These are phyloP conservation scores for Holacanthella duospinosa DNA, from an alignment of 2,888 invertebrate species.

Conservation along the genomic window DNA sequence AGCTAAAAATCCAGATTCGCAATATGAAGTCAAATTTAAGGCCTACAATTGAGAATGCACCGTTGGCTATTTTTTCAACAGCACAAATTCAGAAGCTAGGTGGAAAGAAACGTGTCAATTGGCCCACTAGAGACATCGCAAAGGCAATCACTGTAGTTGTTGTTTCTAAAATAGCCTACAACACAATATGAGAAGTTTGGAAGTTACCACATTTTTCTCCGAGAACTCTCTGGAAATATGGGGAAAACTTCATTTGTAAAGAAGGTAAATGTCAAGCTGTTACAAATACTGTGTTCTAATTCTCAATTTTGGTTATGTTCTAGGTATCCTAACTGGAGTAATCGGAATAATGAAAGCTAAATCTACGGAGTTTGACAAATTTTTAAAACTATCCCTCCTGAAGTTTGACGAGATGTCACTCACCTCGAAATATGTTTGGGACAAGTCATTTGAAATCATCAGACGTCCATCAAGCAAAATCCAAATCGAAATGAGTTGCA, in stretches of 20 bases:
- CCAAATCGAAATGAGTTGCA: constrained; percentile 5
- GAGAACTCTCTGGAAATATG: constrained; percentile 6
- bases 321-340: not conserved
- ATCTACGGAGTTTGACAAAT: not conserved
- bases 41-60: too few relatives aligned
- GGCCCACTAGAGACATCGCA: constrained; percentile 2
- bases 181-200: not conserved
- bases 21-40: too few relatives aligned
- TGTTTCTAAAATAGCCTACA: not conserved
- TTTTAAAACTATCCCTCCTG: not conserved
- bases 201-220: constrained; percentile 11
- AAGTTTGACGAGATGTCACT: not conserved
- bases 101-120: not conserved
- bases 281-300: too few relatives aligned
- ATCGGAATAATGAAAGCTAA: not conserved
- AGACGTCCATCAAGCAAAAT: not conserved
- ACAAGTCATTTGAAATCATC: not conserved
- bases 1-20: too few relatives aligned
- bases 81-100: not conserved
- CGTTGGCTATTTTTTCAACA: too few relatives aligned
- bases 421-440: not conserved
- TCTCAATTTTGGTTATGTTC: not conserved
- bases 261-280: not conserved
- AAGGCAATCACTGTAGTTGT: not conserved
- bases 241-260: not conserved